These are phyloP conservation scores for Telmatochromis sp. DNA, from an alignment of 2,113 vertebrate species.

Conservation along the genomic window DNA sequence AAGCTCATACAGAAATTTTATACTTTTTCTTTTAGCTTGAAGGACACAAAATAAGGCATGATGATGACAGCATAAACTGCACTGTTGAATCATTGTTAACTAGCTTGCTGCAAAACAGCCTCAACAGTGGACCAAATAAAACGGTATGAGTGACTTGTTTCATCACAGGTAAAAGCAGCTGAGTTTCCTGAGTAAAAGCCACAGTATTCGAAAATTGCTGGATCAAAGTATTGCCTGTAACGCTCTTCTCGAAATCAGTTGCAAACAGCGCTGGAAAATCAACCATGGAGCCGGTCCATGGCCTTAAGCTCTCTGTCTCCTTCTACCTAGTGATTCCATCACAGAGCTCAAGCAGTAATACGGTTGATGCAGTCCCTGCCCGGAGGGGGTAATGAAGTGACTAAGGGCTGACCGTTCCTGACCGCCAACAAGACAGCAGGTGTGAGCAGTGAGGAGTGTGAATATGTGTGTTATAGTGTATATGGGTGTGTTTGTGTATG, in stretches of 20 bases:
- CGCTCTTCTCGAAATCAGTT: slow-evolving; percentile 40
- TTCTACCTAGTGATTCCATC: slow-evolving; percentile 32
- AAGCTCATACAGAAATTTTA: not conserved
- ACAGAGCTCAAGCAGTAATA: slow-evolving; percentile 46
- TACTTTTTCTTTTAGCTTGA: not conserved
- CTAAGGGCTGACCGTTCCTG: slow-evolving; percentile 49
- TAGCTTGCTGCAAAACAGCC: not conserved
- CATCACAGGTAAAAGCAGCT: not conserved
- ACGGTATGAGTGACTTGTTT: not conserved
- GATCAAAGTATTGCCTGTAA: slow-evolving; percentile 44
- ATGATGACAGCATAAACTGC: not conserved
- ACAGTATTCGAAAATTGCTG: not conserved
- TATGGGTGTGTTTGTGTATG: not conserved
- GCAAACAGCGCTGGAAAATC: slow-evolving; percentile 36
- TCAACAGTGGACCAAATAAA: not conserved
- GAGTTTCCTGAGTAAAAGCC: not conserved
- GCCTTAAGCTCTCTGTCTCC: slow-evolving; percentile 29
- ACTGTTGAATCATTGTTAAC: not conserved
- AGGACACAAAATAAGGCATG: not conserved
- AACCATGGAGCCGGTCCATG: not conserved
- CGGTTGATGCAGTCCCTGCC: slow-evolving; percentile 40
- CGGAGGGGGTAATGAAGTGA: slow-evolving; percentile 52
- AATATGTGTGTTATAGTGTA: not conserved
- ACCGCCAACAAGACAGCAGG: slow-evolving; percentile 45
- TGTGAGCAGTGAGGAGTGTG: slow-evolving; percentile 12